Conservation (phyloP, 2,113 vertebrate species). For the Chunga burmeisteri region DNA sequence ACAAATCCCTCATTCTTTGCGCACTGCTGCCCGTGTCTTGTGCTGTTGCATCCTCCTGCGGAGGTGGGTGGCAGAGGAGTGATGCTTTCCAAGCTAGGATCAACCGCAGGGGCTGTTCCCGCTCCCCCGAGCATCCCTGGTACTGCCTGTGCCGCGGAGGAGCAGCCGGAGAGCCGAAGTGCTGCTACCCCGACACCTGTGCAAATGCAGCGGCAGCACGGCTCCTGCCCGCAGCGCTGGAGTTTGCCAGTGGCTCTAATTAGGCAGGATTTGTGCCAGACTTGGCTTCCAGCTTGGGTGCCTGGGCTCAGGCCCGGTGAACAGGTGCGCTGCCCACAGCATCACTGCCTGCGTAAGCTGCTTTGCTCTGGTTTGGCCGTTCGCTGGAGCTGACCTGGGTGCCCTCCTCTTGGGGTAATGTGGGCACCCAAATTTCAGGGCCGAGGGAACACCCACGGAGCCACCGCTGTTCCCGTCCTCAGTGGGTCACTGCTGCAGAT, state of each 20-base stretch:
- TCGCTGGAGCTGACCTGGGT: background rate
- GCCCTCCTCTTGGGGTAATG: background rate
- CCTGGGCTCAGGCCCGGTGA: background rate
- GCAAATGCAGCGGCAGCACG: accelerated
- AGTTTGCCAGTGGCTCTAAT: background rate
- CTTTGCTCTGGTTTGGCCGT: background rate
- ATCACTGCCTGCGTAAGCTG: background rate
- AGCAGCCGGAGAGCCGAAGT: background rate
- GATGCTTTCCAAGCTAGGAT: background rate
- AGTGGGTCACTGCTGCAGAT: background rate
- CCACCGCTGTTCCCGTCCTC: background rate
- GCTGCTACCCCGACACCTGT: background rate
- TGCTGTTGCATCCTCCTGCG: background rate
- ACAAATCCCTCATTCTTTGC: background rate
- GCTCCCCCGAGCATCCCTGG: background rate
- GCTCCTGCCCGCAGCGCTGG: background rate
- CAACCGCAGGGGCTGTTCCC: background rate
- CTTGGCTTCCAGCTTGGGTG: background rate
- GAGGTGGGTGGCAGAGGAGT: background rate
- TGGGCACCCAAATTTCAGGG: accelerated
- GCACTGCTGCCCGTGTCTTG: background rate
- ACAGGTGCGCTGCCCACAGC: background rate
- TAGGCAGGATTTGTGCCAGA: background rate
- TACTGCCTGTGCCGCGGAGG: background rate
- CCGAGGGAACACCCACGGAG: background rate